These are phyloP conservation scores for Phyllostomus discolor DNA, from an alignment of 2,113 vertebrate species.

Conservation along the genomic window DNA sequence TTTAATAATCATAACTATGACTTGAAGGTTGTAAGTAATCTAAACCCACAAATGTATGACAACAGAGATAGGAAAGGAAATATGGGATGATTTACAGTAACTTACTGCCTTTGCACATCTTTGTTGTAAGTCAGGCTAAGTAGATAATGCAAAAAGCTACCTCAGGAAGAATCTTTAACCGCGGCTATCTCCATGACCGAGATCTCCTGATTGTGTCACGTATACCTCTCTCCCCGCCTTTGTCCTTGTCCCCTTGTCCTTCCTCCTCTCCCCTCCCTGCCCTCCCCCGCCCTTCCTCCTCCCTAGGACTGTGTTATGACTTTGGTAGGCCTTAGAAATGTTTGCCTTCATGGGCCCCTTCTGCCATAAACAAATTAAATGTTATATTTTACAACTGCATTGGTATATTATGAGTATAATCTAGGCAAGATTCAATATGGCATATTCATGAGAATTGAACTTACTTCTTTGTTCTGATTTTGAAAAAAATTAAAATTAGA, in stretches of 20 bases:
- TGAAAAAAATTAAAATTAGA: neutral
- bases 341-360: neutral
- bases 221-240: neutral
- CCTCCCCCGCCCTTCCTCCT: rapidly evolving
- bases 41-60: neutral
- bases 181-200: rapidly evolving
- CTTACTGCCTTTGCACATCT: conserved; percentile 71
- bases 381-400: neutral
- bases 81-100: conserved; percentile 60
- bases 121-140: conserved; percentile 54
- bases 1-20: neutral
- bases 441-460: neutral
- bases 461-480: neutral
- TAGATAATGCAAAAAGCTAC: neutral
- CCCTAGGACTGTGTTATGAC: too few species aligned
- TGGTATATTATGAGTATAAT: neutral
- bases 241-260: neutral
- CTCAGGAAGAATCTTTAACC: neutral
- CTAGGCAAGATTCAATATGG: neutral
- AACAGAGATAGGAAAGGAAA: conserved; percentile 41
- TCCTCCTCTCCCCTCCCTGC: rapidly evolving
- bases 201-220: rapidly evolving
- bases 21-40: neutral
- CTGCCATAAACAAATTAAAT: neutral
- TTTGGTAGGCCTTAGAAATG: neutral